phyloP scores from a whole-genome alignment of 1,140 invertebrate species.

The Acromyrmex charruanus region DNA sequence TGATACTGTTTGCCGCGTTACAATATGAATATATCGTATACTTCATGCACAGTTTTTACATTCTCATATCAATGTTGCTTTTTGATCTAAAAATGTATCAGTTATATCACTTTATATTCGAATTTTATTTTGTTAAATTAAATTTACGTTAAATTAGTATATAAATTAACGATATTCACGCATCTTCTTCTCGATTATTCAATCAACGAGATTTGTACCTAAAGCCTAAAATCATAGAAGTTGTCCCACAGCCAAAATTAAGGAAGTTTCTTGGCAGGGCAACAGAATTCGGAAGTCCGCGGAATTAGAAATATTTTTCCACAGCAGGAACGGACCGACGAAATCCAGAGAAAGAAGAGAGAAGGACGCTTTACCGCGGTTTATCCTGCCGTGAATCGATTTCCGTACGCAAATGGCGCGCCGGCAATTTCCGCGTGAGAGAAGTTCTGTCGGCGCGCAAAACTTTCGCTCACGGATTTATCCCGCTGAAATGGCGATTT shows the following conservation, averaged over 20 bases:
- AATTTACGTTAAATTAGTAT: background rate
- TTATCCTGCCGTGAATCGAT: slow-evolving; percentile 58
- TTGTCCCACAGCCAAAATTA: background rate
- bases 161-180: background rate
- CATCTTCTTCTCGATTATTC: background rate
- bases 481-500: slow-evolving; percentile 43
- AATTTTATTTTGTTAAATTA: background rate
- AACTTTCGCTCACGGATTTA: slow-evolving; percentile 36
- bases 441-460: slow-evolving; percentile 12
- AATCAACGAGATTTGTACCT: background rate
- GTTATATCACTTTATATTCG: background rate
- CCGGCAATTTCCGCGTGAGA: slow-evolving; percentile 51
- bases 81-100: background rate
- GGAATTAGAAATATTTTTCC: slow-evolving; percentile 49
- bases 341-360: background rate
- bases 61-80: slow-evolving; percentile 22
- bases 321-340: background rate
- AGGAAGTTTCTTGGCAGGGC: slow-evolving; percentile 1
- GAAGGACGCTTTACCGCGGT: slow-evolving; percentile 21
- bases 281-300: slow-evolving; percentile 6
- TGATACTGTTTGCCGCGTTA: background rate
- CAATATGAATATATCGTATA: background rate
- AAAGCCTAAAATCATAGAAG: background rate
- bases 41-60: slow-evolving; percentile 7
- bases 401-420: slow-evolving; percentile 48